phyloP scores from a whole-genome alignment of 2,797 vertebrate species.

The Enteromius anoplus region DNA sequence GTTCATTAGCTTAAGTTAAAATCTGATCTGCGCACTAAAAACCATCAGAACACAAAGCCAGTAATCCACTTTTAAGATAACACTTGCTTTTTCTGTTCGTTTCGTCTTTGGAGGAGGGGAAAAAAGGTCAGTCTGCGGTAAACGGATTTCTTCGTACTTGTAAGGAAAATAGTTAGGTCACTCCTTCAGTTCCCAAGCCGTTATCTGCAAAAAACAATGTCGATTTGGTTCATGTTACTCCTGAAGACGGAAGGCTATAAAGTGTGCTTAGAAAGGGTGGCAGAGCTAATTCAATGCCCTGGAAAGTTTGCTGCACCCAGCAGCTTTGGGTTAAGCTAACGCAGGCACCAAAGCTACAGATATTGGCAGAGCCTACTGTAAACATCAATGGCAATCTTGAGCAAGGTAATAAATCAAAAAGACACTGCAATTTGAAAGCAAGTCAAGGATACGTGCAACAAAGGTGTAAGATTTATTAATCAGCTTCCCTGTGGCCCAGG shows the following conservation, averaged over 20 bases:
- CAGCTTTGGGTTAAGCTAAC: conserved; percentile 41
- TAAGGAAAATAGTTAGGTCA: conserved; percentile 20
- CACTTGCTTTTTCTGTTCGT: background rate
- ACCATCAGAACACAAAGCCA: conserved; percentile 22
- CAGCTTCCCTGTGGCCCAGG: conserved; percentile 4
- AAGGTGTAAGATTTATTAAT: background rate
- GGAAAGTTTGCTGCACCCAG: conserved; percentile 29
- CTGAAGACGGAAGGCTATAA: conserved; percentile 33
- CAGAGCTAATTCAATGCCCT: conserved; percentile 19
- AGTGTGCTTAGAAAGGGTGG: conserved; percentile 25
- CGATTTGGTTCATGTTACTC: conserved; percentile 28
- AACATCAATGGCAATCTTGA: conserved; percentile 53
- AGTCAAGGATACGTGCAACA: background rate
- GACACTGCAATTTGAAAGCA: conserved; percentile 49
- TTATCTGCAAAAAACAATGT: conserved; percentile 15
- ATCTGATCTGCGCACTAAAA: background rate
- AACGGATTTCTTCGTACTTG: background rate
- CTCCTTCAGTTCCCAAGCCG: conserved; percentile 1
- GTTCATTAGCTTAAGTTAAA: conserved; percentile 3
- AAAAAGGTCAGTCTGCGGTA: conserved; percentile 11
- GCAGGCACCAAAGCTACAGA: conserved; percentile 34
- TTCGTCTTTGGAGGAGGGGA: background rate
- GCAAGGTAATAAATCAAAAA: conserved; percentile 53
- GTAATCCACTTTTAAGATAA: conserved; percentile 9
- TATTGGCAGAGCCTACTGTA: conserved; percentile 50